Conservation (phyloP, 2,888 invertebrate species). For the Desoria tigrina region DNA sequence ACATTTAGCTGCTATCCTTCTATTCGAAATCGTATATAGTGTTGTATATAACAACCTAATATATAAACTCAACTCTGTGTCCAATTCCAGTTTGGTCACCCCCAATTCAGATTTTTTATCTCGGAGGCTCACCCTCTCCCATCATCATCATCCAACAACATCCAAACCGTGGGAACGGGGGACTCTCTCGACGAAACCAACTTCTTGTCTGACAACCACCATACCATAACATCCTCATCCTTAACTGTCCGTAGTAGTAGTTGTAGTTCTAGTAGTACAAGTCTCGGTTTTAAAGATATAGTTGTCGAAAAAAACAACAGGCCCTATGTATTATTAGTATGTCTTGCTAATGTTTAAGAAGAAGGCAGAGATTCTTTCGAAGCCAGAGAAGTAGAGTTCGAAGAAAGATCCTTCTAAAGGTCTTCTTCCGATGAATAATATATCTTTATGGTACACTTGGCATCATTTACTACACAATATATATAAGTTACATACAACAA, state of each 20-base stretch:
- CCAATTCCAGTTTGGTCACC: conserved; percentile 37
- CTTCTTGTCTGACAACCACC: conserved; percentile 24
- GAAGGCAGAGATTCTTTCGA: background rate
- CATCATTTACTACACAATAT: background rate
- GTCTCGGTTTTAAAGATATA: no score
- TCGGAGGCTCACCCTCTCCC: conserved; percentile 17
- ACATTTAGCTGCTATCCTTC: no score
- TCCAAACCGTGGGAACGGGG: conserved; percentile 31
- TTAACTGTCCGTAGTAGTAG: background rate
- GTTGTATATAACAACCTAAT: no score
- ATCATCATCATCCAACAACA: conserved; percentile 14
- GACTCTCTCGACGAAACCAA: conserved; percentile 8
- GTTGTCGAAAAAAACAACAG: no score
- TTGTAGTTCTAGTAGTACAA: background rate
- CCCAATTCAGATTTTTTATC: conserved; percentile 26
- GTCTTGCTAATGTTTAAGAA: conserved; percentile 16
- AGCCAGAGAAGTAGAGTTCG: background rate
- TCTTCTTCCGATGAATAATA: no score
- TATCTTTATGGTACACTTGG: conserved; percentile 7
- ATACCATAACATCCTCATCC: conserved; percentile 1
- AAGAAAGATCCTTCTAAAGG: no score
- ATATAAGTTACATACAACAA: background rate
- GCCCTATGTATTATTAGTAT: background rate
- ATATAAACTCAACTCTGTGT: conserved; percentile 11
- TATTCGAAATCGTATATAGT: no score